Base-by-base conservation (phyloP, 2,797 vertebrate genomes). In the Allobates femoralis region DNA sequence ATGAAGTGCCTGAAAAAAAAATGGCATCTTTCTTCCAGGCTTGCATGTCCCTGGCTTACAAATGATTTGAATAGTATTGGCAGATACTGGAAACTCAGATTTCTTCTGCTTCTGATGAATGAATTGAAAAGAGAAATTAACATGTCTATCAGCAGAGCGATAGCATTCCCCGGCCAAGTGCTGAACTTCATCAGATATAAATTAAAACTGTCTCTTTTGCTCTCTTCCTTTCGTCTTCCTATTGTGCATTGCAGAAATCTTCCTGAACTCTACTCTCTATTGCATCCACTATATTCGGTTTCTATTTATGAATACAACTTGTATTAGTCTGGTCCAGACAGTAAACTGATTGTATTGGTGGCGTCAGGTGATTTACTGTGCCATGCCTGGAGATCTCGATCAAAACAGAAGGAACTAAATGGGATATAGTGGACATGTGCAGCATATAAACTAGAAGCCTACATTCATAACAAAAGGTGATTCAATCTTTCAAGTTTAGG, bases 1-100 rank as follows among this genome's bases (percentile, higher is more conserved):
- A 88, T 81, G 86, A 88, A 84, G 86, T 88, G 69, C 30, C 83
- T 81, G 46, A 50, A 56, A 85, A 84, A 87, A 84, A 87, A 87
- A 80, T 76, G 60, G 76, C 82, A 80, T 88, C 67, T 85, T 75
- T 85, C 82, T 75, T 32, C 78, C 82, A 58, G 76, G 77, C 55
- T 60, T 76, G 86, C 78, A 30, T 85, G 67, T 81, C 85, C 82
- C 78, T 50, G 41, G 77, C 18, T 76, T 88, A 85, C 82, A 88
- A 84, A 88, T 84, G 32, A 88, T 81, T 75, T 81, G 82, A 85
- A 74, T 55, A 30, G 69, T 81, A 81, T 85, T 85, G 86, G 69
- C 82, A 88, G 86, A 69, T 74, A 73, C 30, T 58, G 78, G 78
- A 85, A 69, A 85, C 83, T 88, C 71, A 19, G 64, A 84, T 87